phyloP scores from a whole-genome alignment of 2,797 vertebrate species.

The Pteropus rufus region DNA sequence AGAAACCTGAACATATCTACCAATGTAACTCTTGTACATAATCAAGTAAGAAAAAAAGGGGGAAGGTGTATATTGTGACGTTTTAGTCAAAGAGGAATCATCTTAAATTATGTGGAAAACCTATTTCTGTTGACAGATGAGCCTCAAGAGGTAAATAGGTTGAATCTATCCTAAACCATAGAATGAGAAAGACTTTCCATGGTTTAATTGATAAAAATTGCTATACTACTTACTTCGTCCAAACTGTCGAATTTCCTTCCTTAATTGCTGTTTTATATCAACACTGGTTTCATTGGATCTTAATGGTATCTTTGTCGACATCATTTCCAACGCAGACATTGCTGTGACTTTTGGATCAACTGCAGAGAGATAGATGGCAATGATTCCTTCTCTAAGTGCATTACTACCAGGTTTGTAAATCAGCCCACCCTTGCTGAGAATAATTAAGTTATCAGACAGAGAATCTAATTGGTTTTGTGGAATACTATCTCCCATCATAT shows the following conservation, averaged over 20 bases:
- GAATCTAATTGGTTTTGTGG: conserved; percentile 78
- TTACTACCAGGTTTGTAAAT: conserved; percentile 80
- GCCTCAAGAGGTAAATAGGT: neutral
- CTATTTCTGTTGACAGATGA: neutral
- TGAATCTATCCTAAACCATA: neutral
- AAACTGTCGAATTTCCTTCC: conserved; percentile 93
- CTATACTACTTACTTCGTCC: conserved; percentile 89
- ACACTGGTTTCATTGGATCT: conserved; percentile 87
- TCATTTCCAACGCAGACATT: conserved; percentile 77
- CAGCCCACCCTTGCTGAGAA: conserved; percentile 80
- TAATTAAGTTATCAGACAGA: conserved; percentile 77
- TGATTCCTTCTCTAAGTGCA: conserved; percentile 54
- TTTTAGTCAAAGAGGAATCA: neutral
- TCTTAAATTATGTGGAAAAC: neutral
- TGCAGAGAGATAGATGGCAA: conserved; percentile 82
- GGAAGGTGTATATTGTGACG: neutral
- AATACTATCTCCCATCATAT: neutral
- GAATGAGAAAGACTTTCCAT: neutral
- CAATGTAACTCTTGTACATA: neutral
- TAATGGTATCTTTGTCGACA: conserved; percentile 73
- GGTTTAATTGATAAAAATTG: neutral
- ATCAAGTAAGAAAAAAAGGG: neutral
- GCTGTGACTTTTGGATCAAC: conserved; percentile 75
- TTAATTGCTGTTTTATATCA: conserved; percentile 89
- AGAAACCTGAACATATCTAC: neutral